A percentile compares a stretch with the other conserved stretches of the same genome.
Conservation (phyloP, 2,797 vertebrate species). For the Carduelis carduelis region DNA sequence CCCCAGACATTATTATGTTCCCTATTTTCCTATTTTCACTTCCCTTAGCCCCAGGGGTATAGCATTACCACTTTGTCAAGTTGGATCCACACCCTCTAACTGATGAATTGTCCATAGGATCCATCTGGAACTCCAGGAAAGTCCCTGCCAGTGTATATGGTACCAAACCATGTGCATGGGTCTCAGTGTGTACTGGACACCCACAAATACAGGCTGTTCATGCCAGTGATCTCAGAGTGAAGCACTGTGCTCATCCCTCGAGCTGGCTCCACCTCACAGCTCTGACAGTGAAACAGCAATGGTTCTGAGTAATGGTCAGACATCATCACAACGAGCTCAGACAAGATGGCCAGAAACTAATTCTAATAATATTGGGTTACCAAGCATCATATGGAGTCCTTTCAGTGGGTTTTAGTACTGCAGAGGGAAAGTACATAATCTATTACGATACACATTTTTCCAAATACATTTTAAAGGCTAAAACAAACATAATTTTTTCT, state of each 20-base stretch:
- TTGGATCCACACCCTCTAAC: background rate
- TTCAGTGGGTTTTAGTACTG: background rate
- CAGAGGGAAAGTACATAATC: background rate
- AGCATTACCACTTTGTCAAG: background rate
- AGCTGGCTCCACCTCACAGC: background rate
- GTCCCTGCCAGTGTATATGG: background rate
- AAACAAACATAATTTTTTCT: background rate
- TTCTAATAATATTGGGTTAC: background rate
- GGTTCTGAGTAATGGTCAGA: background rate
- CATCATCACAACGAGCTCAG: background rate
- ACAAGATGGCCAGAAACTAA: background rate
- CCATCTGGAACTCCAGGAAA: background rate
- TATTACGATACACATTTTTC: background rate
- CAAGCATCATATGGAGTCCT: background rate
- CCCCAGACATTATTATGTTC: background rate
- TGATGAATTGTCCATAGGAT: background rate
- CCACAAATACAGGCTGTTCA: background rate
- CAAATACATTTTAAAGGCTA: background rate
- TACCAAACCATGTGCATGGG: background rate
- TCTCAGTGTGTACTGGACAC: background rate
- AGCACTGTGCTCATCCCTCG: accelerated
- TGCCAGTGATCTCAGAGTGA: background rate
- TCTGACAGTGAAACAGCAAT: background rate
- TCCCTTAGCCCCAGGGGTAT: background rate
- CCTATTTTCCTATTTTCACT: background rate